These are phyloP conservation scores for Porites lobata DNA, from an alignment of 92 coral and sea anemone species.

Conservation along the genomic window DNA sequence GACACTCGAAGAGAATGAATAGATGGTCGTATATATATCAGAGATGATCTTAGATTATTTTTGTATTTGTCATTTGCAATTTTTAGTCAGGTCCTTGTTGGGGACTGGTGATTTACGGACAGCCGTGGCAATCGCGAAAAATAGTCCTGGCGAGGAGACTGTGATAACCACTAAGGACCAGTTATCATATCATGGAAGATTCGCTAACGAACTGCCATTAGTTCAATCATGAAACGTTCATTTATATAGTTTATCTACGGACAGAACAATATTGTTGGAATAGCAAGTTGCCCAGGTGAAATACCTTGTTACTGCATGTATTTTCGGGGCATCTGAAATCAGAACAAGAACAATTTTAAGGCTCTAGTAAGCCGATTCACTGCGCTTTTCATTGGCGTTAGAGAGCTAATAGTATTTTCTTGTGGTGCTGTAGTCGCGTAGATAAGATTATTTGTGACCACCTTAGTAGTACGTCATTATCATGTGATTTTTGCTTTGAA, in stretches of 20 bases:
- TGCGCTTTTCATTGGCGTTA: not conserved
- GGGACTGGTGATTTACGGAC: not conserved
- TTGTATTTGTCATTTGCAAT: constrained; percentile 35
- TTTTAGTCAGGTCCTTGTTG: not conserved
- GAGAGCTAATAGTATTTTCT: not conserved
- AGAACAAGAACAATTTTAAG: not conserved
- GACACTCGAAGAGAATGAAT: constrained; percentile 34
- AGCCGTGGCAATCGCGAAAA: not conserved
- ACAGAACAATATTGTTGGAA: not conserved
- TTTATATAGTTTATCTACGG: not conserved
- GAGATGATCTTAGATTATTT: constrained; percentile 52
- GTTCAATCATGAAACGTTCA: not conserved
- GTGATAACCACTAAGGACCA: not conserved
- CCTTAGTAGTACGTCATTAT: no score
- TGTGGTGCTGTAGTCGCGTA: not conserved
- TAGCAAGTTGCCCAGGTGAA: not conserved
- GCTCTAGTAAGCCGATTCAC: not conserved
- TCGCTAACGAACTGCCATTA: not conserved
- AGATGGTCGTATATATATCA: constrained; percentile 15
- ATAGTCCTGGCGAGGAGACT: not conserved
- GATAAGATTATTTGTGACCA: no score
- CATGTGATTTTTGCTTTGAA: no score
- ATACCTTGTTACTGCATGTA: not conserved
- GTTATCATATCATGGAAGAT: not conserved
- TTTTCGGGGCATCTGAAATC: not conserved